Conservation (phyloP, 2,113 vertebrate species). For the Mirounga angustirostris region DNA sequence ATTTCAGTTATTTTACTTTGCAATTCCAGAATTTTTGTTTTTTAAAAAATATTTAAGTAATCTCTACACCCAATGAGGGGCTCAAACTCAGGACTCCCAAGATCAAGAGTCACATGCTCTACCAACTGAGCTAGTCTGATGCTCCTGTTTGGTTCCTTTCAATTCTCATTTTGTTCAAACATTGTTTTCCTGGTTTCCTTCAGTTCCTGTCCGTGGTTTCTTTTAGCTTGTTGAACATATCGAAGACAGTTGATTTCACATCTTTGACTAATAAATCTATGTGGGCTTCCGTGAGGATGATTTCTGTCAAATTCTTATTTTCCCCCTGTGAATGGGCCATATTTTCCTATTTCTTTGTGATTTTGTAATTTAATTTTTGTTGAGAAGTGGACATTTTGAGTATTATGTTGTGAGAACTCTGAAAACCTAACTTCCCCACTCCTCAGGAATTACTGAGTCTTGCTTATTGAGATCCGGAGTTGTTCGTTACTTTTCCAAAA, state of each 20-base stretch:
- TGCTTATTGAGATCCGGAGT: background rate
- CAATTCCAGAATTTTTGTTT: background rate
- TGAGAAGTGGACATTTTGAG: background rate
- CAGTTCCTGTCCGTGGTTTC: background rate
- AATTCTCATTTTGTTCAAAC: background rate
- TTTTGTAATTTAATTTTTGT: background rate
- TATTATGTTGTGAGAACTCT: background rate
- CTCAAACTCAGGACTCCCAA: background rate
- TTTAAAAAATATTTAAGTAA: background rate
- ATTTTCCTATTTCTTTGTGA: background rate
- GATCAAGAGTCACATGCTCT: background rate
- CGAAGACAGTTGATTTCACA: background rate
- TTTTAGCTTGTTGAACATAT: background rate
- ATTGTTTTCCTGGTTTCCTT: background rate
- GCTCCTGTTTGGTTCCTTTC: background rate
- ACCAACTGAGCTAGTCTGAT: background rate
- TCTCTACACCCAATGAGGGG: background rate
- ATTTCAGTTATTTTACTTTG: background rate
- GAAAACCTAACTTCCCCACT: background rate
- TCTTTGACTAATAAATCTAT: background rate
- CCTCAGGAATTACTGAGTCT: background rate
- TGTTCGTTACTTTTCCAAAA: background rate
- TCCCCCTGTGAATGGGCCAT: background rate
- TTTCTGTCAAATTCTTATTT: background rate
- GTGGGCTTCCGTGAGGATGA: background rate